These are phyloP conservation scores for Alectoris magna DNA, from an alignment of 2,797 vertebrate species.

Conservation along the genomic window DNA sequence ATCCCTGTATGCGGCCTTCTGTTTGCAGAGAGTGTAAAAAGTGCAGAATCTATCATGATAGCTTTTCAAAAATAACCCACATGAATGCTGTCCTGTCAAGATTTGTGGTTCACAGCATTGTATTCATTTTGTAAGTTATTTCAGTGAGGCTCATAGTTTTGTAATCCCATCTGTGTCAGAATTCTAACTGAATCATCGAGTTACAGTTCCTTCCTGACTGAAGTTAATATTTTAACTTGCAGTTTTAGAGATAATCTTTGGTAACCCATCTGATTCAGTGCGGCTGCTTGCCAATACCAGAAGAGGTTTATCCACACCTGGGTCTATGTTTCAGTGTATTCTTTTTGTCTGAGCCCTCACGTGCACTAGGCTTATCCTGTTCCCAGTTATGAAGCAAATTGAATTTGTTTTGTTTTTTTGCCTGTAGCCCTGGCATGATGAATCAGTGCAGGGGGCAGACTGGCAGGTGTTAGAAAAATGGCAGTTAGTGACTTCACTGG, in stretches of 20 bases:
- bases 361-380: neutral
- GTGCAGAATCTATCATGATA: neutral
- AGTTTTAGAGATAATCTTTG: constrained; percentile 1
- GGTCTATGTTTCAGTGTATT: neutral
- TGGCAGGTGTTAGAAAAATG: neutral
- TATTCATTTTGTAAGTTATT: neutral
- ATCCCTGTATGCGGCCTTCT: neutral
- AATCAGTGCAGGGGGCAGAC: neutral
- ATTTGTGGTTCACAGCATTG: neutral
- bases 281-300: neutral
- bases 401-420: neutral
- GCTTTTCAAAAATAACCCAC: neutral
- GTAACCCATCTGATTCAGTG: neutral
- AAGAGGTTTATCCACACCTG: constrained; percentile 4
- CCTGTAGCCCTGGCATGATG: neutral
- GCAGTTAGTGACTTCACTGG: neutral
- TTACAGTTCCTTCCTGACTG: constrained; percentile 50
- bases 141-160: neutral
- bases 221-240: neutral
- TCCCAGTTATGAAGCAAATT: neutral
- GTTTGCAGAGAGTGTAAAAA: neutral
- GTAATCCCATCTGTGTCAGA: neutral
- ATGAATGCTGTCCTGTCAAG: neutral
- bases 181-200: constrained; percentile 36
- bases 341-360: neutral